Base-by-base conservation (phyloP, 2,797 vertebrate genomes). In the Melanotaenia maccullochi region DNA sequence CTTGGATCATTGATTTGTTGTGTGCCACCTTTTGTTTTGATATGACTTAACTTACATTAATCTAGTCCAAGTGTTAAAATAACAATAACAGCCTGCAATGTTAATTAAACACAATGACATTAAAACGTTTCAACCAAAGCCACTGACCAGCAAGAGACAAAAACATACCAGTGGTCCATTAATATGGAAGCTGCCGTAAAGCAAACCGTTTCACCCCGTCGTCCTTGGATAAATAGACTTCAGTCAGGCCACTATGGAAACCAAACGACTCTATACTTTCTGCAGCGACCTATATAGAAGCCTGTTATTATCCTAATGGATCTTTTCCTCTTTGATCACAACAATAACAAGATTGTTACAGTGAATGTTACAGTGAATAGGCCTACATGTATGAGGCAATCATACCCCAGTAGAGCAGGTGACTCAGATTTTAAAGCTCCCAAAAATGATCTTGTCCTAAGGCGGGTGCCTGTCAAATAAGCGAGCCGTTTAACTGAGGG, bases 141-240 rank as follows among this genome's bases (percentile, higher is more conserved):
- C 28, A 60, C 32, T 16, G 38, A 51, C 49, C 44, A 58, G 20
- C 9, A 62, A 18, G 3, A 40, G 24, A 79, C 61, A 70, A 32
- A 64, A 24, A 60, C 68, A 61, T 25, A 28, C n/a, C 24, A n/a
- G 16, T 54, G 55, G 9, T 65, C 28, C 75, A 69, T 76, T 75
- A 79, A 79, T 73, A 87, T 64, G 44, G 60, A 63, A 0, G 65
- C 73, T 67, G 82, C 74, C 77, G 40, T 84, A 85, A 83, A 81
- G 78, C 70, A 63, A 7, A n/a, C 0, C 4, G 47, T 64, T 52
- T 88, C 71, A 83, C 89, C 85, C 64, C 13, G 49, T 69, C 69
- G 86, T 24, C 90, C 90, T 90, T 90, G 87, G 71, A 65, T 64
- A 51, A 49, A 65, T 18, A 66, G 57, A n/a, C 58, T 71, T 22